Evolutionary conservation across 2,113 vertebrate species (phyloP), one percentile per base, ranked within the genome.

Genomic region (Phylloscopus whistleri): DNA sequence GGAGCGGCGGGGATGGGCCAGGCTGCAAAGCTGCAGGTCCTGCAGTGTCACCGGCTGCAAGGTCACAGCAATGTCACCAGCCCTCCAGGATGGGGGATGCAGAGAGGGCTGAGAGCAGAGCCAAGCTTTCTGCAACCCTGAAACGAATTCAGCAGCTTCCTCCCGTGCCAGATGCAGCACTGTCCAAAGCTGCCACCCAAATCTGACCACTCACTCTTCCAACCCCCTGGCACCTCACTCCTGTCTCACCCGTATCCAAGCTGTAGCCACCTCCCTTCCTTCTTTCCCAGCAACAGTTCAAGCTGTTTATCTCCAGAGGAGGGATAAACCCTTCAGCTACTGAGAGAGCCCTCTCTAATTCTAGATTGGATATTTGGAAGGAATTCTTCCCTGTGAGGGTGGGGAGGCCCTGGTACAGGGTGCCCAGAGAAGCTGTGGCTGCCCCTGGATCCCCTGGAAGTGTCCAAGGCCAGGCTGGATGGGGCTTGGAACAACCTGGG

Each of bases 21-120:
- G 81, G 91, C 93, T 87, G 96, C 93, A 59, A 82, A 91, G 96
- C 97, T 96, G 97, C 55, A 23, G 31, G 55, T 56, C 55, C 55
- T n/a, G 55, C 55, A 56, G 6, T 56, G 55, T 56, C 55, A n/a
- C 55, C 55, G 9, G 31, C n/a, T 58, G 33, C n/a, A 16, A 58
- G 94, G 95, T 94, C 62, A 2, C 10, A 52, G 76, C 82, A 81
- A 84, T 86, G 91, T 96, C 90, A 79, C 43, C 60, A 44, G 58
- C 67, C 60, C 0, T 41, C 39, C 39, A 41, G 0, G 86, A 27
- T 0, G 0, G 13, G 53, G n/a, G 28, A 35, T 83, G 60, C 5
- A 0, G 35, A 17, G 35, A 73, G 49, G 37, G 13, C 7, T 20
- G 28, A 73, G 48, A 79, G 73, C 39, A 69, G 11, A 68, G 46